These are phyloP conservation scores for Leucoma salicis DNA, from an alignment of 2,888 invertebrate species.

Conservation along the genomic window DNA sequence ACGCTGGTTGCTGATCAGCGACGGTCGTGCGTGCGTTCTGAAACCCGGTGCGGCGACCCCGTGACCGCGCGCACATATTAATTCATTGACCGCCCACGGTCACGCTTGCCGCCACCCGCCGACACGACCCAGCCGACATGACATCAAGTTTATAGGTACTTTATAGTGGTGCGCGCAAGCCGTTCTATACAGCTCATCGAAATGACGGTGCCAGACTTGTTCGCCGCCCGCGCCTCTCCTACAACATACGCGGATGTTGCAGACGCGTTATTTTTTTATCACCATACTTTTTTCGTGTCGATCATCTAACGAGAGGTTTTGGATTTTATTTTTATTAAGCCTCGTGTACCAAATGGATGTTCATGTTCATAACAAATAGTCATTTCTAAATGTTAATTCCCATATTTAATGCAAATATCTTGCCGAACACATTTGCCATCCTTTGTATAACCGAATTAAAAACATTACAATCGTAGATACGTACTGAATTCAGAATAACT, in stretches of 20 bases:
- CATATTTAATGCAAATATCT: slow-evolving; percentile 28
- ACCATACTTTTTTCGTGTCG: slow-evolving; percentile 73
- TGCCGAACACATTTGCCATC: slow-evolving; percentile 32
- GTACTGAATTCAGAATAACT: slow-evolving; percentile 19
- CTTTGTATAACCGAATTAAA: slow-evolving; percentile 19
- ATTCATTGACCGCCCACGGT: slow-evolving; percentile 76
- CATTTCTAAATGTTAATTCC: slow-evolving; percentile 34
- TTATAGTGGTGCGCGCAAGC: slow-evolving; percentile 39
- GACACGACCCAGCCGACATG: slow-evolving; percentile 9
- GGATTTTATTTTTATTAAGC: slow-evolving; percentile 56
- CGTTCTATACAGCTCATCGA: slow-evolving; percentile 17
- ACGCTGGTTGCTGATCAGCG: slow-evolving; percentile 29
- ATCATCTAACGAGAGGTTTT: slow-evolving; percentile 66
- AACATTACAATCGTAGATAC: slow-evolving; percentile 20
- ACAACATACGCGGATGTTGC: slow-evolving; percentile 35
- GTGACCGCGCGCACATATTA: slow-evolving; percentile 75
- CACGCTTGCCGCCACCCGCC: slow-evolving; percentile 36
- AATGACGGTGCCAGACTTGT: slow-evolving; percentile 1
- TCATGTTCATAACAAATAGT: slow-evolving; percentile 29
- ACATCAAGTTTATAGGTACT: slow-evolving; percentile 48
- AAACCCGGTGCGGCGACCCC: slow-evolving; percentile 68
- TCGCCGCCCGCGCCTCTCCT: neutral
- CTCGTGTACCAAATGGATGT: slow-evolving; percentile 36
- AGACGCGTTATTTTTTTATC: slow-evolving; percentile 74
- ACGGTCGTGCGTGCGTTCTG: slow-evolving; percentile 49